These are phyloP conservation scores for Platanista minor DNA, from an alignment of 2,113 vertebrate genomes.

Conservation along the genomic window DNA sequence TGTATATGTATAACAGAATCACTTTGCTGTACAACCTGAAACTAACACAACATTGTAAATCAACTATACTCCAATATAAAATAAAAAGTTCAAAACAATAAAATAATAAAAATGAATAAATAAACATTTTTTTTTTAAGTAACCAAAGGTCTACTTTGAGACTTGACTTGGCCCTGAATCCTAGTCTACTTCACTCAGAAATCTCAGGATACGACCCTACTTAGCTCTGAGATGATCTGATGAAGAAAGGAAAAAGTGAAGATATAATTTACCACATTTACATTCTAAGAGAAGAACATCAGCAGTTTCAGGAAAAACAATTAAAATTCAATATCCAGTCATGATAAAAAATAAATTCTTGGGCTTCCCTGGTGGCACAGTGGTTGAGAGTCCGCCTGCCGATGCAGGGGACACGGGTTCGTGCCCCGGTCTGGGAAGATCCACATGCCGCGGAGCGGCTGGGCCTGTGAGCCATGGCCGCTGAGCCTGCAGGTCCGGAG, in stretches of 20 bases:
- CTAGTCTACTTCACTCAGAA: not conserved
- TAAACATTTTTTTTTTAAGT: not conserved
- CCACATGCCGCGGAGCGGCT: too few species aligned
- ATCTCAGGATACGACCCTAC: not conserved
- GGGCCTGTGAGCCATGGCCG: too few species aligned
- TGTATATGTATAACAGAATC: not conserved
- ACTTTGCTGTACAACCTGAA: not conserved
- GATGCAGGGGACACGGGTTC: too few species aligned
- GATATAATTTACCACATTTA: not conserved
- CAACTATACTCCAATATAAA: not conserved
- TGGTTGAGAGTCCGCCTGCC: too few species aligned
- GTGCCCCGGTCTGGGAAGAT: too few species aligned
- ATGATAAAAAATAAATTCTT: not conserved
- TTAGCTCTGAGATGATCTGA: not conserved
- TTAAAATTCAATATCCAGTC: not conserved
- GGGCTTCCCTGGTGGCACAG: too few species aligned
- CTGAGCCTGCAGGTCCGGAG: too few species aligned
- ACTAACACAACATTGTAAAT: not conserved
- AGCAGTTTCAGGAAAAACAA: not conserved
- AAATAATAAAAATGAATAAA: not conserved
- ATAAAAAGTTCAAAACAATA: not conserved
- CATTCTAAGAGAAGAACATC: not conserved
- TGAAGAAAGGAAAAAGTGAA: not conserved
- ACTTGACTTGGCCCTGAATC: not conserved
- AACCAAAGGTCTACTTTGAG: not conserved